Evolutionary conservation across 2,797 vertebrate genomes (phyloP), one percentile per base, ranked within the genome.

Genomic region (Muraenolepis orangiensis): DNA sequence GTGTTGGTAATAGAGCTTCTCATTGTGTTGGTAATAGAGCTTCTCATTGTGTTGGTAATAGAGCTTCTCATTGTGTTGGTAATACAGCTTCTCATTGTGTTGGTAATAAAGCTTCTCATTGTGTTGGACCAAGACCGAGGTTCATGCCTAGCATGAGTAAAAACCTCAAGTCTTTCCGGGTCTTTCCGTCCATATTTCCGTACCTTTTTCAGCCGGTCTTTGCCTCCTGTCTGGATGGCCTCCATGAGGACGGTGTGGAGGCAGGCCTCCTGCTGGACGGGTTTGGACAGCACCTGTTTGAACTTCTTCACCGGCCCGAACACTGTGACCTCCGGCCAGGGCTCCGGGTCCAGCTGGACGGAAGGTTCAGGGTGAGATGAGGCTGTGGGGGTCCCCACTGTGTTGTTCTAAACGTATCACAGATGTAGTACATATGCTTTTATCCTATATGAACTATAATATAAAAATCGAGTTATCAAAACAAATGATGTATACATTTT

Each of bases 261-360:
- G 1, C 94, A 95, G 0, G 89, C 92, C 16, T 98, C 95, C 87
- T 95, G 96, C 29, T 95, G 95, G 46, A 93, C 67, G 1, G 95
- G 93, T 84, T 89, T 96, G 80, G 91, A 93, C 74, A 93, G 40
- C 6, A 99, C 89, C 0, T 97, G 95, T 72, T 90, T 95, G 87
- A 99, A 96, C 86, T 94, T 98, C 82, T 95, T 96, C 80, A 97
- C 93, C 8, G 96, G 95, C 61, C 97, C 98, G 28, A 99, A 99
- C 76, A 97, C 81, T 18, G 88, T 93, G 61, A 91, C 84, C 7
- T 91, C 76, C 2, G 91, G 88, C 69, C 1, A 1, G 36, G 91
- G 34, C 18, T 90, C 91, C 0, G 80, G 31, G 13, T 69, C 4
- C 80, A 61, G 73, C 23, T 32, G 78, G 32, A 79, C 46, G 34